Percentiles rank a stretch among this genome's conserved stretches.
Conservation (phyloP, 2,113 vertebrate genomes). For the Raphicerus campestris region DNA sequence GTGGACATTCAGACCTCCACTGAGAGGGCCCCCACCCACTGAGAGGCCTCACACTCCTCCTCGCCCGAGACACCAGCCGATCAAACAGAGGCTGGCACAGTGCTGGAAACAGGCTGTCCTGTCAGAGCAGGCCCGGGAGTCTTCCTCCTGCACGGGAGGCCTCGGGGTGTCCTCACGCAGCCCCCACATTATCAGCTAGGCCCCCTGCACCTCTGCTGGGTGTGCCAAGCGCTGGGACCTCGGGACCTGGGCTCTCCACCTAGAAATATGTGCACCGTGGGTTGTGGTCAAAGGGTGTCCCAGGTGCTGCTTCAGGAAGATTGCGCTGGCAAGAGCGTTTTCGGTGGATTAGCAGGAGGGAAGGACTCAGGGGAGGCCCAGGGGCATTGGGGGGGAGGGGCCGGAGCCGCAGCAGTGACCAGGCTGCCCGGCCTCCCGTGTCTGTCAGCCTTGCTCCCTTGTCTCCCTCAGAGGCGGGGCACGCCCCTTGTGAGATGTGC, state of each 20-base stretch:
- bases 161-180: not conserved
- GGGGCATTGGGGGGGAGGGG: not conserved
- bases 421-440: accelerated
- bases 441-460: accelerated
- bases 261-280: accelerated
- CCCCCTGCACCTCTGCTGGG: not conserved
- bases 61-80: accelerated
- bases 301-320: not conserved
- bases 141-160: accelerated
- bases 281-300: not conserved
- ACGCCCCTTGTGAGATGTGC: not conserved
- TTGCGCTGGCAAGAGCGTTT: not conserved
- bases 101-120: not conserved
- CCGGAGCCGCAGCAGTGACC: accelerated
- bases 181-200: not conserved
- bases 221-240: not conserved
- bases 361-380: not conserved
- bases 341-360: too few species aligned
- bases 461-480: not conserved
- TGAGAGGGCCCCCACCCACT: not conserved
- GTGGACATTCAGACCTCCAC: accelerated
- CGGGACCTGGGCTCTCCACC: not conserved
- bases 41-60: not conserved
- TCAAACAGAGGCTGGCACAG: accelerated
- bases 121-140: not conserved